These are phyloP conservation scores for Ctenopoma kingsleyae DNA, from an alignment of 2,797 vertebrate genomes.

Conservation along the genomic window DNA sequence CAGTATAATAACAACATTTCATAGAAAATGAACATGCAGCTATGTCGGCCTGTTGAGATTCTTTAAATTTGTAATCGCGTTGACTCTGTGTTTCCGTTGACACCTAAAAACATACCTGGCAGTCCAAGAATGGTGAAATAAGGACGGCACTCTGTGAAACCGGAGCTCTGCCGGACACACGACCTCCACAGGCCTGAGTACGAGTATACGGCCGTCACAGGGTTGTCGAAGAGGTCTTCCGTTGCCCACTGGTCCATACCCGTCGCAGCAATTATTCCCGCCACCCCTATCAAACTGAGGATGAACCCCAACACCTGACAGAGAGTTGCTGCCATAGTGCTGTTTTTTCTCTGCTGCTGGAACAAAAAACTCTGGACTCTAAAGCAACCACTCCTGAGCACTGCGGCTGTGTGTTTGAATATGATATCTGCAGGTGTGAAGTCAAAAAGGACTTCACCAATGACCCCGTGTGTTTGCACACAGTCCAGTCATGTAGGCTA, in stretches of 20 bases:
- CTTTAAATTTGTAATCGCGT: too few species aligned
- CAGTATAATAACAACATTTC: background rate
- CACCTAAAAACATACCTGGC: constrained; percentile 84
- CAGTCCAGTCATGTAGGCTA: constrained; percentile 31
- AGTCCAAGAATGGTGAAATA: constrained; percentile 93
- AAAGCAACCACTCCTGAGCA: background rate
- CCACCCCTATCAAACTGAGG: constrained; percentile 85
- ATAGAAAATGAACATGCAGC: too few species aligned
- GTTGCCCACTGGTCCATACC: constrained; percentile 94
- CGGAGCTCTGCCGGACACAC: constrained; percentile 88
- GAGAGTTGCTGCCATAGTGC: constrained; percentile 87
- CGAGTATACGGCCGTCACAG: constrained; percentile 88
- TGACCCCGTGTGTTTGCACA: constrained; percentile 69
- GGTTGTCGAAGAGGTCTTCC: constrained; percentile 89
- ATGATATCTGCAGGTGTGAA: constrained; percentile 56
- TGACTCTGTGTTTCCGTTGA: background rate
- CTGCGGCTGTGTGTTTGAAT: constrained; percentile 46
- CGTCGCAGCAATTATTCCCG: constrained; percentile 84
- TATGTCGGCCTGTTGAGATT: background rate
- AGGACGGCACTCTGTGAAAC: constrained; percentile 91
- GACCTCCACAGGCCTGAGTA: constrained; percentile 92
- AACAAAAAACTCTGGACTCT: background rate
- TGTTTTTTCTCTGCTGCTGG: background rate
- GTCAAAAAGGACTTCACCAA: constrained; percentile 54
- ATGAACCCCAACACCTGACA: constrained; percentile 91